phyloP scores from a whole-genome alignment of 1,140 invertebrate species.

The Drosophila trapezifrons region DNA sequence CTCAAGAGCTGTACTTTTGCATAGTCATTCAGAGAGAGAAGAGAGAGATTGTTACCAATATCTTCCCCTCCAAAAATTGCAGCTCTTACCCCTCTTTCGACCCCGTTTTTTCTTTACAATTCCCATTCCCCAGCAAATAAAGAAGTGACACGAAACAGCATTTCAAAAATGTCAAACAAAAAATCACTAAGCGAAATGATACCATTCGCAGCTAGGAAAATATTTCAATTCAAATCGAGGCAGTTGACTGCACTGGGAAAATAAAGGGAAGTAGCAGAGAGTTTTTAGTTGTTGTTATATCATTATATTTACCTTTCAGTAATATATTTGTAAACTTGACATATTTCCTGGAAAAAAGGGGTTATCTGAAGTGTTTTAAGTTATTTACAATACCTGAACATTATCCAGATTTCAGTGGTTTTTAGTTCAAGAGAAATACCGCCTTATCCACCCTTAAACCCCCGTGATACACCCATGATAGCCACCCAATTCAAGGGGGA shows the following conservation, averaged over 20 bases:
- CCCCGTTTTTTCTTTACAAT: not conserved
- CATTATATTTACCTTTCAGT: no score
- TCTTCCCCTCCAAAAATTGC: conserved; percentile 2
- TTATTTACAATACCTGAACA: no score
- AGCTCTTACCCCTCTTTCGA: no score
- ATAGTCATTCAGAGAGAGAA: conserved; percentile 13
- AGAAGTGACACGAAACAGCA: conserved; percentile 35
- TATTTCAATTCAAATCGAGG: conserved; percentile 45
- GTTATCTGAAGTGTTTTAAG: no score
- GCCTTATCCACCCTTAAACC: not conserved
- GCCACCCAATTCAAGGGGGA: conserved; percentile 40
- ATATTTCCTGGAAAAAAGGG: no score
- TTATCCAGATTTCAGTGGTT: not conserved
- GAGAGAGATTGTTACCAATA: conserved; percentile 1
- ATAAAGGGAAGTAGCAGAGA: no score
- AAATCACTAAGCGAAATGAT: conserved; percentile 50
- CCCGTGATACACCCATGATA: not conserved
- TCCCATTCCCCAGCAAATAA: not conserved
- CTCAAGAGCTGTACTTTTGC: conserved; percentile 60
- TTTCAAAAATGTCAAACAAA: conserved; percentile 70
- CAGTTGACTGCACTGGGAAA: not conserved
- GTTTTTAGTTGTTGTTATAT: no score
- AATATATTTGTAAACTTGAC: no score
- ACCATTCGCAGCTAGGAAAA: conserved; percentile 16
- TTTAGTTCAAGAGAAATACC: not conserved